phyloP scores from a whole-genome alignment of 1,140 invertebrate genomes.

The Mamestra configurata region DNA sequence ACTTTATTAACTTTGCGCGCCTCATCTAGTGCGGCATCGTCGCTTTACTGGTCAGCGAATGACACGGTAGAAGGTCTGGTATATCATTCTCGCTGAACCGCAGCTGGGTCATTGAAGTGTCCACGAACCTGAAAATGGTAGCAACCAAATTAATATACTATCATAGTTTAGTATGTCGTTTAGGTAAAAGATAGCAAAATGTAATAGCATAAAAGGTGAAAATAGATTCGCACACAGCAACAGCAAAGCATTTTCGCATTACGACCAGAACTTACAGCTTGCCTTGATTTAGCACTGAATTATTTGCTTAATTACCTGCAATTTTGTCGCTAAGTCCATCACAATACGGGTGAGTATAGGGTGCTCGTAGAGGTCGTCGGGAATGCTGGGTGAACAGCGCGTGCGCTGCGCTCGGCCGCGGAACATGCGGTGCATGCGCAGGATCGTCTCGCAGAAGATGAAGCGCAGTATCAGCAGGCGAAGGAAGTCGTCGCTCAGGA shows the following conservation, averaged over 20 bases:
- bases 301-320: conserved; percentile 90
- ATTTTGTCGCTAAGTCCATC: conserved; percentile 93
- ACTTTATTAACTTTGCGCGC: no score
- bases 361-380: conserved; percentile 97
- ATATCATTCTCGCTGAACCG: conserved; percentile 50
- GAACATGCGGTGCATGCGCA: conserved; percentile 95
- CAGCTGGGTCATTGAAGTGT: conserved; percentile 62
- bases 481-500: conserved; percentile 98
- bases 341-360: conserved; percentile 94
- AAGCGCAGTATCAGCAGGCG: conserved; percentile 95
- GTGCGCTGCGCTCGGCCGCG: conserved; percentile 95
- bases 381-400: conserved; percentile 94
- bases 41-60: conserved; percentile 22
- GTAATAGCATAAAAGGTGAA: background rate
- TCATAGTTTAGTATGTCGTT: no score
- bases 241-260: background rate
- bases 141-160: background rate
- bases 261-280: background rate
- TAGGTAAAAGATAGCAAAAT: no score
- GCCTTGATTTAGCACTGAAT: background rate
- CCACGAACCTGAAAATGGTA: conserved; percentile 60
- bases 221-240: background rate
- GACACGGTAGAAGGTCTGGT: conserved; percentile 8
- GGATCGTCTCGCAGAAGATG: conserved; percentile 97
- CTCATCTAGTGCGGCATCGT: background rate